Evolutionary conservation across 2,888 invertebrate genomes (phyloP).

Genomic region (Strigamia transsilvanica): DNA sequence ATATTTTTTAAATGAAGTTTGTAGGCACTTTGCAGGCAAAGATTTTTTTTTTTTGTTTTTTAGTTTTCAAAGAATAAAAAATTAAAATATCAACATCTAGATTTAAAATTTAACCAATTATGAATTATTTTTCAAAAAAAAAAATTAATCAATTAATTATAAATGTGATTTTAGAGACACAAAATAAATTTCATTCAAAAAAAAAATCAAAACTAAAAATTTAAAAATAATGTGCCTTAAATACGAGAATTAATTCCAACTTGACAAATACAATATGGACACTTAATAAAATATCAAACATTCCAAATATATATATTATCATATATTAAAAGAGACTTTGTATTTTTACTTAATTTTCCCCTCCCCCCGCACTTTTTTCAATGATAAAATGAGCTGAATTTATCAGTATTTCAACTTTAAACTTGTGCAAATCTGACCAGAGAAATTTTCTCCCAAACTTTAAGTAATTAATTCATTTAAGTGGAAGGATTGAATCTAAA

Average conservation of each 20-base stretch:
- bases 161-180: neutral
- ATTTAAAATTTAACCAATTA: neutral
- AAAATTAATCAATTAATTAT: neutral
- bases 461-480: neutral
- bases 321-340: constrained; percentile 20
- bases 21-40: constrained; percentile 28
- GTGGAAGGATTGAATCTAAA: constrained; percentile 38
- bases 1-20: neutral
- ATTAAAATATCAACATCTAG: neutral
- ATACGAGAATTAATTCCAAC: constrained; percentile 20
- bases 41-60: neutral
- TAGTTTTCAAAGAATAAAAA: neutral
- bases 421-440: constrained; percentile 34
- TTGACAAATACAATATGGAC: constrained; percentile 35
- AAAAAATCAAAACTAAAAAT: neutral
- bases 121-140: neutral
- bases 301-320: constrained; percentile 35
- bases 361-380: neutral
- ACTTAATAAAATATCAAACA: constrained; percentile 38
- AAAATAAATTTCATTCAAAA: neutral
- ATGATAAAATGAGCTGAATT: constrained; percentile 30
- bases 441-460: constrained; percentile 22
- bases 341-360: neutral
- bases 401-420: constrained; percentile 11
- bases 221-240: constrained; percentile 14